Evolutionary conservation across 2,797 vertebrate genomes (phyloP).

Genomic region (Lutjanus argentimaculatus): DNA sequence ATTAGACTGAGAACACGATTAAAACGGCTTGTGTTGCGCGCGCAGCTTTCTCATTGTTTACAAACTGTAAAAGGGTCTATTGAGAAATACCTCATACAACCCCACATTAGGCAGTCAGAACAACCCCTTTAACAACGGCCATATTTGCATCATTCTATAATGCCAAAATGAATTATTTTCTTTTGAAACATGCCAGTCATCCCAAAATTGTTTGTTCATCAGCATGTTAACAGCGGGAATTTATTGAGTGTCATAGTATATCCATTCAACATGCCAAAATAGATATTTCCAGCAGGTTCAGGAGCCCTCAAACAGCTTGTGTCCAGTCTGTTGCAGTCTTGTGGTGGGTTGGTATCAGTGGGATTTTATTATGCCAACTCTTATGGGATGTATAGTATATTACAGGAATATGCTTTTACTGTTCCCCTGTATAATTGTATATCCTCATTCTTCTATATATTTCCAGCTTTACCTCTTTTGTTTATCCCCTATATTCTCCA

Average conservation of each 20-base stretch:
- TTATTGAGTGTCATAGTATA: not conserved
- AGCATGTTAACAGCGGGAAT: not conserved
- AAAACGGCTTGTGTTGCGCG: no score
- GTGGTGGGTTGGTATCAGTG: slow-evolving; percentile 36
- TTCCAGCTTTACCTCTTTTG: not conserved
- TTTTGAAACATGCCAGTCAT: not conserved
- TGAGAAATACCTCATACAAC: no score
- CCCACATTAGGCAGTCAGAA: no score
- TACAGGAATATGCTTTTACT: slow-evolving; percentile 7
- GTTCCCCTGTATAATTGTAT: not conserved
- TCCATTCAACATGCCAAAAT: not conserved
- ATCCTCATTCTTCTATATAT: not conserved
- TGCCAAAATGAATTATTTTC: slow-evolving; percentile 4
- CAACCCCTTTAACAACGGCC: not conserved
- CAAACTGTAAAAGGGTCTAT: no score
- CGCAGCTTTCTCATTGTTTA: no score
- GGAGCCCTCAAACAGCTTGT: slow-evolving; percentile 46
- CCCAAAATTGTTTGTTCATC: slow-evolving; percentile 10
- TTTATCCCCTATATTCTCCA: not conserved
- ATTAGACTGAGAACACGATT: no score
- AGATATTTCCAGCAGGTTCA: slow-evolving; percentile 38
- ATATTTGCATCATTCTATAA: not conserved
- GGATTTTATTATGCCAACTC: slow-evolving; percentile 34
- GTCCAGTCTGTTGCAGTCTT: slow-evolving; percentile 44
- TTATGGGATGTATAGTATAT: slow-evolving; percentile 27